Base-by-base conservation (phyloP, 64 coral and sea anemone genomes). In the Trachythela sp. region DNA sequence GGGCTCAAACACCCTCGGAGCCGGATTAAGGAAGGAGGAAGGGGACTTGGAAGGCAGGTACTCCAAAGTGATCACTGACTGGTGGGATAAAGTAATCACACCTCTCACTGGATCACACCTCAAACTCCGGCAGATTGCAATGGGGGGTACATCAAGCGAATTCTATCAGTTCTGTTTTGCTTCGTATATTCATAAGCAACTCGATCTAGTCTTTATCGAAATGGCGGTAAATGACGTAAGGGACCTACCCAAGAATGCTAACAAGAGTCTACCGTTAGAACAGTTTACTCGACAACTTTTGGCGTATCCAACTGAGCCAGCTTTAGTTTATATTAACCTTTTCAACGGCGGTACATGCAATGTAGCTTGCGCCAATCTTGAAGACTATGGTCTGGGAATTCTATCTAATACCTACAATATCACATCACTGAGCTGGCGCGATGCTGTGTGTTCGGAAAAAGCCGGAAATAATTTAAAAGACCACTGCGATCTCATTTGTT, bases 81-180 rank as follows among this genome's bases (percentile, higher is more conserved):
- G 93, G 93, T 94, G 93, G 89, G 85, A 87, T 59, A 87, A 91
- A 18, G 87, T 49, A 13, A 36, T 94, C 38, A 70, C 39, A 35
- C 86, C 77, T 41, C n/a, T 37, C 13, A 91, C 89, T 11, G 87
- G 87, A 30, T 83, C 93, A 32, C 45, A 71, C 15, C 36, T 94
- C 39, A 91, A 86, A 30, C 48, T 77, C n/a, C 39, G 71, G 36
- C 5, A 48, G 39, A 71, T 94, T 22, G 54, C 89, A 11, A 88
- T 94, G 0, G 93, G 93, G 0, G 93, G 93, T 54, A 91, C 93
- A 13, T 85, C 89, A 14, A 94, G 93, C 49, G 83, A 94, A n/a
- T 84, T 91, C 54, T 94, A 88, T 39, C 84, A 85, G 9, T 92
- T 54, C 88, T 92, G 91, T 37, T 88, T 88, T 32, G 50, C 37